Base-by-base conservation (phyloP, 1,140 invertebrate genomes). In the Drosophila saltans region DNA sequence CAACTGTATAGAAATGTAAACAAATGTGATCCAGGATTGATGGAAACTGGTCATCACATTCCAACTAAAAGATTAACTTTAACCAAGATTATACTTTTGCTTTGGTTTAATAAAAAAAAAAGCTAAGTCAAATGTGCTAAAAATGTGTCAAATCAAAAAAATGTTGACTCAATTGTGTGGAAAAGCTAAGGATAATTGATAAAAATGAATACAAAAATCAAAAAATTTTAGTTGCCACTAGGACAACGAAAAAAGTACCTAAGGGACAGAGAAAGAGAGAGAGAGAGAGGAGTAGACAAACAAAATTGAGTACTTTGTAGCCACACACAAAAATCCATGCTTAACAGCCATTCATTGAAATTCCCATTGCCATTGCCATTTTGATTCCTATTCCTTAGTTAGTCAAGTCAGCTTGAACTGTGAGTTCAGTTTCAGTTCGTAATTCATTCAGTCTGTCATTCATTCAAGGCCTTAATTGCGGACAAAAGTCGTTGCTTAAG, bases 381-480 rank as follows among this genome's bases (percentile, higher is more conserved):
- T 21, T 21, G 8, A 52, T 52, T 52, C 45, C 45, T 1, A 26
- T 52, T 10, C 45, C 62, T 81, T 65, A 71, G 81, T 75, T 61
- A 73, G 41, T 60, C 69, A 74, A 79, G 69, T 71, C 67, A 78
- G 73, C 16, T 60, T 65, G 33, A 55, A 39, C 61, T 43, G 28
- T 43, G 28, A 62, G 36, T 41, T 48, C 59, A 64, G 41, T 33
- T 52, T 63, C 40, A 48, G 60, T 52, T 63, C 67, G 79, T 82
- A 74, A 80, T 78, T 85, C 82, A 85, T 85, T 86, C 82, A 82
- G 69, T 72, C 79, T 86, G 82, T 77, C 82, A 86, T 86, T 86
- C 83, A 88, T 86, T 83, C 80, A 72, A 70, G 73, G 24, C 57
- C 84, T 88, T 88, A 89, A 88, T 88, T 88, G 83, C 84, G 80